Evolutionary conservation across 1,140 invertebrate genomes (phyloP).

Genomic region (Chironomus tepperi): DNA sequence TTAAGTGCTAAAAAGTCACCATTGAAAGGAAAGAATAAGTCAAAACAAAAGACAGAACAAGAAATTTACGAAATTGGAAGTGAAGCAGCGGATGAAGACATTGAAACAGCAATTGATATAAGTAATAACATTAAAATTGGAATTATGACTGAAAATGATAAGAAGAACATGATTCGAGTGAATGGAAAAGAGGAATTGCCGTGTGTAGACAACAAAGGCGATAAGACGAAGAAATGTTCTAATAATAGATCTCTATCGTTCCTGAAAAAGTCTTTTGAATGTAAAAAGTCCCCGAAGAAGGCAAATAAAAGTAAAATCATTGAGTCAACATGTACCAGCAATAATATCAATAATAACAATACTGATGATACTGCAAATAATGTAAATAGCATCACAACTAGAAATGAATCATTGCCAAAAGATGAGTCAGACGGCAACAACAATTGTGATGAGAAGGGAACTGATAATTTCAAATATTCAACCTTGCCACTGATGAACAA

Average conservation of each 20-base stretch:
- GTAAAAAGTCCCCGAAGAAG: background rate
- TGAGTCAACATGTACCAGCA: background rate
- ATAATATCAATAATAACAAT: background rate
- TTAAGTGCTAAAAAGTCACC: conserved; percentile 28
- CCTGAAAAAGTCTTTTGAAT: background rate
- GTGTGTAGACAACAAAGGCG: conserved; percentile 29
- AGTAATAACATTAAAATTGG: conserved; percentile 35
- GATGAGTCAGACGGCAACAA: conserved; percentile 4
- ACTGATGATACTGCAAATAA: background rate
- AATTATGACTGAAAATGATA: conserved; percentile 39
- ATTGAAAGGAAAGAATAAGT: conserved; percentile 29
- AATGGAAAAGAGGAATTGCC: conserved; percentile 61
- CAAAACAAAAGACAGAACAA: conserved; percentile 28
- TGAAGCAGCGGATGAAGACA: conserved; percentile 39
- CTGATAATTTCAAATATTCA: background rate
- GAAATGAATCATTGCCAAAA: background rate
- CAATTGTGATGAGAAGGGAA: background rate
- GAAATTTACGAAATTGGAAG: conserved; percentile 49
- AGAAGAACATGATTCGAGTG: conserved; percentile 46
- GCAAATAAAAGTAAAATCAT: background rate
- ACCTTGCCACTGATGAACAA: conserved; percentile 1
- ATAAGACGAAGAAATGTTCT: background rate
- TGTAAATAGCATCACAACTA: background rate
- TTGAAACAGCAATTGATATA: background rate
- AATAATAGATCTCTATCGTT: background rate